Evolutionary conservation across 2,113 vertebrate genomes (phyloP), one percentile per base, ranked within the genome.

Genomic region (Grantiella picta): DNA sequence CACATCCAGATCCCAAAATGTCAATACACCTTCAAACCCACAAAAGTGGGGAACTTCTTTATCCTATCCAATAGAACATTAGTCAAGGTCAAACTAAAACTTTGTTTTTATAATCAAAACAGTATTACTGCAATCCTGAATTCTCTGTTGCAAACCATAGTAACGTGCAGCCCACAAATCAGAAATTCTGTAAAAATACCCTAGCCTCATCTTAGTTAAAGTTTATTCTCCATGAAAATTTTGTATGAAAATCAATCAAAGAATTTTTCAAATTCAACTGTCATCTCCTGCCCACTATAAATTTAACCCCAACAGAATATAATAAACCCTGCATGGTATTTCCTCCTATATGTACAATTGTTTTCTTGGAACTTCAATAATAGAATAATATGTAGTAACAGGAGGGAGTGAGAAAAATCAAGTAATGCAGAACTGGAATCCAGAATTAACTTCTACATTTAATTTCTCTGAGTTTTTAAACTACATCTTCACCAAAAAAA

Each of bases 161-260:
- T 56, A 91, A 27, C 27, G 7, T 53, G 38, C 7, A 52, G 56
- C 19, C 78, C 42, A 79, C 57, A 82, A 77, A 86, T 90, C 44
- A 96, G 65, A 92, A 89, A 77, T 82, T 96, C 89, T 96, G 40
- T 44, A 60, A 87, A 97, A 96, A 61, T 31, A 70, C 9, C 29
- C 53, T 33, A 89, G 29, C 27, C 83, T 16, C 4, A 23, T 78
- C 35, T 92, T 69, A 82, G 64, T 57, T 85, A 94, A 94, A 93
- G 86, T 84, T 86, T 95, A 69, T 90, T 95, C 71, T 93, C n/a
- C 2, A 1, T 68, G 61, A 60, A 96, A 96, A 86, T 93, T 84
- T 47, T 86, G 20, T 12, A 53, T 75, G 35, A 89, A 80, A 96
- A 85, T 72, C 47, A 92, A 52, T 86, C 40, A 92, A 68, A 38